Conservation (phyloP, 2,888 invertebrate species). For the Psococerastis gibbosa region DNA sequence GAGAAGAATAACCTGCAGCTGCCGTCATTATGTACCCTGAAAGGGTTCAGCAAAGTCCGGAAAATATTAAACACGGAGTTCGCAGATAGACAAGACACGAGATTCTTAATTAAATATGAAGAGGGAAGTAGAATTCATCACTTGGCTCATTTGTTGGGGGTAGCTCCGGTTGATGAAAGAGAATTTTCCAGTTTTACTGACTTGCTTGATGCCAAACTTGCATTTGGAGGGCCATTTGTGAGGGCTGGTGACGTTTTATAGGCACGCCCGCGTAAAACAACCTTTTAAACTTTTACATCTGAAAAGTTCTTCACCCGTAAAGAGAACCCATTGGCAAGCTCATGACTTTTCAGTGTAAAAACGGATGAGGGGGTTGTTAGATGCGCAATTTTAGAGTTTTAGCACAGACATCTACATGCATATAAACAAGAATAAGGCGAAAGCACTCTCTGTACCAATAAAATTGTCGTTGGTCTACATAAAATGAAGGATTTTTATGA, state of each 20-base stretch:
- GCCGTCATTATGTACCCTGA: not conserved
- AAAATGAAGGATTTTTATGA: too few relatives aligned
- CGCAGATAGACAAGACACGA: not conserved
- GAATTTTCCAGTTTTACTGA: not conserved
- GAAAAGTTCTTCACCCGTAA: not conserved
- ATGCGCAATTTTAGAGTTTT: too few relatives aligned
- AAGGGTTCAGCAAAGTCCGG: not conserved
- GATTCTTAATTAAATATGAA: not conserved
- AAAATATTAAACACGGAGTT: not conserved
- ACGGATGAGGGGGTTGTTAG: too few relatives aligned
- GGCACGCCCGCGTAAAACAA: not conserved
- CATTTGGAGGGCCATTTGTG: too few relatives aligned
- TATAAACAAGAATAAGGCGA: too few relatives aligned
- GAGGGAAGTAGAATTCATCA: not conserved
- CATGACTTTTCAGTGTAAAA: not conserved
- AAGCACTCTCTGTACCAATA: too few relatives aligned
- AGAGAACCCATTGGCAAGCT: not conserved
- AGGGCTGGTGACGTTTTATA: not conserved
- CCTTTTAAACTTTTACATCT: not conserved
- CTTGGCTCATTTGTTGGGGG: not conserved
- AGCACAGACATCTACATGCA: too few relatives aligned
- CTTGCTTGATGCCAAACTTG: not conserved
- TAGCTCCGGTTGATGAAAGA: too few relatives aligned
- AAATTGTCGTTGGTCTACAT: too few relatives aligned
- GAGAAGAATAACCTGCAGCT: not conserved